phyloP scores from a whole-genome alignment of 2,888 invertebrate genomes.

The Heliconius ethilla region DNA sequence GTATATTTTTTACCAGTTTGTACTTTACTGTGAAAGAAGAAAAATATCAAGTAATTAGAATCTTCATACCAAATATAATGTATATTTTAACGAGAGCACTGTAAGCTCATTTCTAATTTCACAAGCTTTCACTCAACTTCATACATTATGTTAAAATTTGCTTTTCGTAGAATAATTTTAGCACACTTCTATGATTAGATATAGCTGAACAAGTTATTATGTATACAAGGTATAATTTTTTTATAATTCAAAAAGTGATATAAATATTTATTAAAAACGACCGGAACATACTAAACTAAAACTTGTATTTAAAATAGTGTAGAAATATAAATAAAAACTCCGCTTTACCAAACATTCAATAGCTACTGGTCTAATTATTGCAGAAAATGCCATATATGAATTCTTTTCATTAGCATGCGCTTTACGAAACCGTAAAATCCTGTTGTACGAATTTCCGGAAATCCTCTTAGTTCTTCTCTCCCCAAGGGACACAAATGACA shows the following conservation, averaged over 20 bases:
- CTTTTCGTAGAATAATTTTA: conserved; percentile 1
- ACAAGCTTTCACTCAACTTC: conserved; percentile 25
- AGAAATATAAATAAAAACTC: no score
- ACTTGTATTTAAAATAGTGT: no score
- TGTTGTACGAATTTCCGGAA: no score
- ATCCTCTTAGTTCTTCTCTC: no score
- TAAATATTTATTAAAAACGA: neutral
- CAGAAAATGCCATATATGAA: no score
- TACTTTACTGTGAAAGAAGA: neutral
- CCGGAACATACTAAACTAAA: no score
- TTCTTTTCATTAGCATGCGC: no score
- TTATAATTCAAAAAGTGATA: neutral
- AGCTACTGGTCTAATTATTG: no score
- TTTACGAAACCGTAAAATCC: no score
- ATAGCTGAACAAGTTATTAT: neutral
- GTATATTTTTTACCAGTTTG: neutral
- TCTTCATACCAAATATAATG: neutral
- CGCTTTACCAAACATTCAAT: no score
- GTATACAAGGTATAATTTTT: neutral
- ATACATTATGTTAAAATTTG: conserved; percentile 21
- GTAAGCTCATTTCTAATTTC: conserved; percentile 23
- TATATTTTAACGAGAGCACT: neutral
- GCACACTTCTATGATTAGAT: neutral
- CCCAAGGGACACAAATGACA: no score
- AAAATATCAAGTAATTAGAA: neutral